Conservation (phyloP, 1,140 invertebrate species). For the Lucilia sericata region DNA sequence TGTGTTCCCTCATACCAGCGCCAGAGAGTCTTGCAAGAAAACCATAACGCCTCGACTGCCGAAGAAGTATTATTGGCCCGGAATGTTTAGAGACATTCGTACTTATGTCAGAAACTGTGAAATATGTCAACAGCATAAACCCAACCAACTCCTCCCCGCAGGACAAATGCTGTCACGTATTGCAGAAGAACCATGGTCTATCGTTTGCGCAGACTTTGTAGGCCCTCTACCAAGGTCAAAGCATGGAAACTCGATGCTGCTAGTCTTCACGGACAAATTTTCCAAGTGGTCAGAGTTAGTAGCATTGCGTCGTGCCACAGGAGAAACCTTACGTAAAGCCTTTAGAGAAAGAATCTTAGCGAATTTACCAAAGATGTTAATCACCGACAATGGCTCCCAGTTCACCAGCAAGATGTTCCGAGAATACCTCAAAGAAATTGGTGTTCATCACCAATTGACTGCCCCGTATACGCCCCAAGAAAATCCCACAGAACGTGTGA, state of each 20-base stretch:
- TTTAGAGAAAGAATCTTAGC: slow-evolving; percentile 7
- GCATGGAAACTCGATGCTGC: slow-evolving; percentile 19
- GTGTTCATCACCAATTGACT: background rate
- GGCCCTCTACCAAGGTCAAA: slow-evolving; percentile 34
- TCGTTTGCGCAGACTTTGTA: slow-evolving; percentile 53
- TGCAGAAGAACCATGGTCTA: slow-evolving; percentile 35
- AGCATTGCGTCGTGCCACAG: background rate
- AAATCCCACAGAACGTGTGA: slow-evolving; percentile 17
- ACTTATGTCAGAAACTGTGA: too few species aligned
- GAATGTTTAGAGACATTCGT: too few species aligned
- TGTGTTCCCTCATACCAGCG: too few species aligned
- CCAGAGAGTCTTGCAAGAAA: too few species aligned
- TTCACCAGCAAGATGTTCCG: slow-evolving; percentile 17
- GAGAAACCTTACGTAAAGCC: background rate
- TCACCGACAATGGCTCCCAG: slow-evolving; percentile 26
- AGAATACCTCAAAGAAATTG: background rate
- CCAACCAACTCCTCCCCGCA: too few species aligned
- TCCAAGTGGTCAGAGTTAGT: slow-evolving; percentile 23
- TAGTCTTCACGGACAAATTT: slow-evolving; percentile 20
- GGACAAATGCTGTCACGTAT: too few species aligned
- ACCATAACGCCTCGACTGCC: too few species aligned
- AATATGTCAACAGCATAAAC: too few species aligned
- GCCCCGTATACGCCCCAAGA: slow-evolving; percentile 33
- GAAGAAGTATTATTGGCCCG: too few species aligned
- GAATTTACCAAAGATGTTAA: background rate